A percentile compares a stretch with the other conserved stretches of the same genome.
These are phyloP conservation scores for Sesamia inferens DNA, from an alignment of 2,888 invertebrate species.

Conservation along the genomic window DNA sequence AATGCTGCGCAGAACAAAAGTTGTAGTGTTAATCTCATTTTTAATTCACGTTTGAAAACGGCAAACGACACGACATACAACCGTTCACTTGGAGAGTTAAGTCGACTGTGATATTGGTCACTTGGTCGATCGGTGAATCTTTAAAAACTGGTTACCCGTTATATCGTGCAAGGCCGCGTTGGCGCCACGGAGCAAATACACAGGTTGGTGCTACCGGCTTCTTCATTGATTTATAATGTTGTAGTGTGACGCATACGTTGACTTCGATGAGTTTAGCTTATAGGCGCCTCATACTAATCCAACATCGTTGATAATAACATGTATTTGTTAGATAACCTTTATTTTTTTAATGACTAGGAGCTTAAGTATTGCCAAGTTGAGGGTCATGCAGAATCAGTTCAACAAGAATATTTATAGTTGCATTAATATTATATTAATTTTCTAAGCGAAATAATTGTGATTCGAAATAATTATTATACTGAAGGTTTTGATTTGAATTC, in stretches of 20 bases:
- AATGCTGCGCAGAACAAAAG: not conserved
- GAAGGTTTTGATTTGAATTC: too few relatives aligned
- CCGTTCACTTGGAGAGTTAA: slow-evolving; percentile 2
- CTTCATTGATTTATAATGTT: slow-evolving; percentile 3
- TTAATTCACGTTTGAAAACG: not conserved
- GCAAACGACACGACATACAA: slow-evolving; percentile 6
- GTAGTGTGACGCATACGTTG: slow-evolving; percentile 17
- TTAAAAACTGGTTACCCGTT: slow-evolving; percentile 30
- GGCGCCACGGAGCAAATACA: not conserved
- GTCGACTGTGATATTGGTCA: slow-evolving; percentile 12
- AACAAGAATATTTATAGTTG: too few relatives aligned
- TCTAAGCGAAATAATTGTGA: not conserved
- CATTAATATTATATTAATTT: not conserved
- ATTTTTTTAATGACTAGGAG: slow-evolving; percentile 2
- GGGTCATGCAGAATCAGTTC: not conserved
- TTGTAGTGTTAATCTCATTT: slow-evolving; percentile 27
- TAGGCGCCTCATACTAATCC: slow-evolving; percentile 16
- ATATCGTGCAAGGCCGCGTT: slow-evolving; percentile 13
- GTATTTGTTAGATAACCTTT: not conserved
- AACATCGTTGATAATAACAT: not conserved
- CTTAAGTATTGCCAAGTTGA: not conserved
- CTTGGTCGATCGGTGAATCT: slow-evolving; percentile 1
- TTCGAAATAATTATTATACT: too few relatives aligned
- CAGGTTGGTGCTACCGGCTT: slow-evolving; percentile 12
- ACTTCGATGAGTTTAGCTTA: slow-evolving; percentile 14